Conservation (phyloP, 2,888 invertebrate species). For the Cheilosia variabilis region DNA sequence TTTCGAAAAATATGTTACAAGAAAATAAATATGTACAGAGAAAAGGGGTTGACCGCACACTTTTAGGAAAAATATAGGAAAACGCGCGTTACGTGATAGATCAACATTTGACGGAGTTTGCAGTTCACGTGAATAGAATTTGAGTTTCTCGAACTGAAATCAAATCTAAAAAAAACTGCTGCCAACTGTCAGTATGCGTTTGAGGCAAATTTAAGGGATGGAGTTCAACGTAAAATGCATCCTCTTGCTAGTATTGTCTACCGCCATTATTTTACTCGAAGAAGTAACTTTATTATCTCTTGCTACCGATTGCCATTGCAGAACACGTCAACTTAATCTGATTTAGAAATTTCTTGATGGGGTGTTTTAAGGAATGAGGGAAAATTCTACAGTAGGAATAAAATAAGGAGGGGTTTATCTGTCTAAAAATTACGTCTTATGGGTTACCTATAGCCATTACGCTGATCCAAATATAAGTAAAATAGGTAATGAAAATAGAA, state of each 20-base stretch:
- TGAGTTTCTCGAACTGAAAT: constrained; percentile 31
- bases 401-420: no score
- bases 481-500: no score
- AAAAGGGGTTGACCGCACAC: constrained; percentile 38
- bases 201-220: background rate
- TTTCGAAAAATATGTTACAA: background rate
- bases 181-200: constrained; percentile 27
- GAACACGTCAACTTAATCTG: constrained; percentile 26
- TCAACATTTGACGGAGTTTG: constrained; percentile 9
- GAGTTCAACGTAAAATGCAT: constrained; percentile 37
- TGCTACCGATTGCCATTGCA: constrained; percentile 19
- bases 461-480: no score
- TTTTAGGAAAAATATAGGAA: background rate
- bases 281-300: constrained; percentile 36
- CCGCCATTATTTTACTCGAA: constrained; percentile 24
- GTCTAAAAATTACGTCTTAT: no score
- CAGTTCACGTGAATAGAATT: background rate
- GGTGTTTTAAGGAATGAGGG: background rate
- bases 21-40: background rate
- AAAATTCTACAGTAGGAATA: background rate
- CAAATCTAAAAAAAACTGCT: constrained; percentile 29
- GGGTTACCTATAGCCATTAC: no score
- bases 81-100: constrained; percentile 51
- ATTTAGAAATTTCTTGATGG: constrained; percentile 24
- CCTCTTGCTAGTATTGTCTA: constrained; percentile 26